These are phyloP conservation scores for Muscicapa comitata DNA, from an alignment of 2,797 vertebrate species.

Conservation along the genomic window DNA sequence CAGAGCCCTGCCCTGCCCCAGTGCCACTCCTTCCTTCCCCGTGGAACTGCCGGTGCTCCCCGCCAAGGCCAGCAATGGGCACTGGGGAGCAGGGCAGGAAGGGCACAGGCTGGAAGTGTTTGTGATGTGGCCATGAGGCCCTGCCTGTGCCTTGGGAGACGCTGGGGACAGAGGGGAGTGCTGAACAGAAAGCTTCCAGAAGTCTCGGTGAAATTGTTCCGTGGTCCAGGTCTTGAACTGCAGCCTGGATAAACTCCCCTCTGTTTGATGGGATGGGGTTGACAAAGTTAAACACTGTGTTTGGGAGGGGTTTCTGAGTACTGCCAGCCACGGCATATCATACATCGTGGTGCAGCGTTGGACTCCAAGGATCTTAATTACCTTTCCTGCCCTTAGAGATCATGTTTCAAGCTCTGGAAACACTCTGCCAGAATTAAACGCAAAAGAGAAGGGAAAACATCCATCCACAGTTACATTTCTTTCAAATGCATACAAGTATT, in stretches of 20 bases:
- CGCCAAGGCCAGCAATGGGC: rapidly evolving
- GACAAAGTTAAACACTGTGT: not conserved
- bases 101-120: rapidly evolving
- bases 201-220: not conserved
- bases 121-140: not conserved
- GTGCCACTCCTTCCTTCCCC: rapidly evolving
- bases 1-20: not conserved
- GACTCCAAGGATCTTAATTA: not conserved
- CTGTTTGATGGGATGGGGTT: not conserved
- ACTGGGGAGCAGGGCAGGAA: not conserved
- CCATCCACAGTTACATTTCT: not conserved
- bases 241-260: not conserved
- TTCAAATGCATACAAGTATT: not conserved
- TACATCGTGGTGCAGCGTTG: not conserved
- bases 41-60: rapidly evolving
- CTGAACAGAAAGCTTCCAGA: not conserved
- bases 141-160: not conserved
- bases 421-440: not conserved
- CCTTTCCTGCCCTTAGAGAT: not conserved
- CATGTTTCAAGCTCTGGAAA: slow-evolving; percentile 25
- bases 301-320: not conserved
- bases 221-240: not conserved
- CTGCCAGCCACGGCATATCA: not conserved
- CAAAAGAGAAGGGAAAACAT: not conserved
- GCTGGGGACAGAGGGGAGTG: not conserved